Percentiles rank a stretch among this genome's conserved stretches.
Conservation (phyloP, 2,888 invertebrate genomes). For the Caenorhabditis drosophilae region DNA sequence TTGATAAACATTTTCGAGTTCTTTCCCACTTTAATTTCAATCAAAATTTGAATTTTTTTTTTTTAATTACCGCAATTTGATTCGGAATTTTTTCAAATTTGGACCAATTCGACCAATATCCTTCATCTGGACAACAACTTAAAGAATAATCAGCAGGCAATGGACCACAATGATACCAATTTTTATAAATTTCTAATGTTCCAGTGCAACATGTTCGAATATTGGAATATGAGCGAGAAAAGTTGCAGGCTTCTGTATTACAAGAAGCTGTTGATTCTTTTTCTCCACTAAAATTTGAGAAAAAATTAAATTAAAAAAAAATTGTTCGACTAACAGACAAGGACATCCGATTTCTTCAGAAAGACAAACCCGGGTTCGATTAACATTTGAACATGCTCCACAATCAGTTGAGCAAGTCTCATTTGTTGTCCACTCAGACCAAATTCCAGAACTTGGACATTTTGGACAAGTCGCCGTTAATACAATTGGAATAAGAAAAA, state of each 20-base stretch:
- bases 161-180: conserved; percentile 23
- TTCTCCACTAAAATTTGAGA: conserved; percentile 2
- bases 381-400: conserved; percentile 14
- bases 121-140: conserved; percentile 16
- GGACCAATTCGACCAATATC: conserved; percentile 19
- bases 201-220: conserved; percentile 7
- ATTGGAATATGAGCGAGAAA: conserved; percentile 6
- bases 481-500: not conserved
- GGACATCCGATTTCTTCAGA: conserved; percentile 7
- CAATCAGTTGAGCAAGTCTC: conserved; percentile 7
- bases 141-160: not conserved
- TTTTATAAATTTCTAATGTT: conserved; percentile 3
- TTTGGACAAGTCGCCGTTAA: conserved; percentile 8
- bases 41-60: not conserved
- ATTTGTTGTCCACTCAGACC: conserved; percentile 18
- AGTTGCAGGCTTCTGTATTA: conserved; percentile 22
- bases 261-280: not conserved
- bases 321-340: conserved; percentile 18
- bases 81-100: not conserved
- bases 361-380: conserved; percentile 11
- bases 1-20: conserved; percentile 6
- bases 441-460: conserved; percentile 13
- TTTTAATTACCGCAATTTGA: conserved; percentile 6
- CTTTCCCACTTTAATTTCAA: conserved; percentile 5
- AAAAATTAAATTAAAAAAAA: not conserved